These are phyloP conservation scores for Zaprionus nigranus DNA, from an alignment of 1,140 invertebrate species.

Conservation along the genomic window DNA sequence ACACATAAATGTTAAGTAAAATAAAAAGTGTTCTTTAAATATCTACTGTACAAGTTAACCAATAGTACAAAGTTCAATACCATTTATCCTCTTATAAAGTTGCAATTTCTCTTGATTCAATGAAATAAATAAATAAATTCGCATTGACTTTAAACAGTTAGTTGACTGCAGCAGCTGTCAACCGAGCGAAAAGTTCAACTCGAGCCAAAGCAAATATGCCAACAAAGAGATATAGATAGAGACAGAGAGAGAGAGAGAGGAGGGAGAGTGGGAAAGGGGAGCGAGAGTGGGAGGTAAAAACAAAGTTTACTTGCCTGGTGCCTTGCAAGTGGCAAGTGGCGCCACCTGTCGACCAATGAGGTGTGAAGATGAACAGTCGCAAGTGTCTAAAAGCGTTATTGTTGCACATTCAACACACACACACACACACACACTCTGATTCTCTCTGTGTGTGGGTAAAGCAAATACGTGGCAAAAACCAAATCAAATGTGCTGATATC, in stretches of 20 bases:
- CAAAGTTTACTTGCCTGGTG: conserved; percentile 35
- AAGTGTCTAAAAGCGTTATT: conserved; percentile 73
- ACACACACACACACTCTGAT: conserved; percentile 35
- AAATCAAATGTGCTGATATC: conserved; percentile 75
- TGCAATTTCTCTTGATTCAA: conserved; percentile 15
- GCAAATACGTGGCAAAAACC: conserved; percentile 71
- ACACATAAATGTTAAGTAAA: background rate
- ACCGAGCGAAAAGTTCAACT: conserved; percentile 20
- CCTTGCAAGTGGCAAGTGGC: conserved; percentile 63
- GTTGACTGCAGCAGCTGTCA: conserved; percentile 35
- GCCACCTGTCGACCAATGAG: conserved; percentile 73
- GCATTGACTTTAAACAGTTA: conserved; percentile 29
- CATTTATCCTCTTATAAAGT: background rate
- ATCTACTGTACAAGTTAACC: background rate
- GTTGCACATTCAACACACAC: conserved; percentile 49
- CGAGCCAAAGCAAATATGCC: conserved; percentile 42
- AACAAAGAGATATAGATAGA: conserved; percentile 41
- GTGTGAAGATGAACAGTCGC: conserved; percentile 81
- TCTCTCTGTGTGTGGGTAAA: conserved; percentile 41
- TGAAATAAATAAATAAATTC: conserved; percentile 31
- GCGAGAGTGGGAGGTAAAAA: conserved; percentile 21
- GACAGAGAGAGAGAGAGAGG: conserved; percentile 2
- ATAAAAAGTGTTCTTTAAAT: background rate
- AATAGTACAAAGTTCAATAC: background rate
- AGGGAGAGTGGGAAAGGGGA: background rate